Evolutionary conservation across 2,797 vertebrate species (phyloP).

Genomic region (Ambastaia sidthimunki): DNA sequence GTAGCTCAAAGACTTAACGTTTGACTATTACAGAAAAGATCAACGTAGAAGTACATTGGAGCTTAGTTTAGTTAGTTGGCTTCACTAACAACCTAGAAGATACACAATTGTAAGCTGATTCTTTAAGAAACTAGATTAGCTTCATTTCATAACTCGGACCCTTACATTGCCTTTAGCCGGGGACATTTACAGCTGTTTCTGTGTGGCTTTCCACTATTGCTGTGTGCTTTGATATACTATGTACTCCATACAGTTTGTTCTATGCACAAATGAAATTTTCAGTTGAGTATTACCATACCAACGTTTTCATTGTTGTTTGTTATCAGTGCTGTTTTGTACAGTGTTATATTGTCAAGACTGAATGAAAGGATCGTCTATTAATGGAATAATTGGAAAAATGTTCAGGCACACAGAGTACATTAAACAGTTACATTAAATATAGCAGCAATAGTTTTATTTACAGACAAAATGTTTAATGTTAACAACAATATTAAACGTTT

Average conservation of each 20-base stretch:
- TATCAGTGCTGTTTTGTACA: constrained; percentile 14
- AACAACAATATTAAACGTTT: constrained; percentile 13
- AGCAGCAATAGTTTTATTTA: constrained; percentile 25
- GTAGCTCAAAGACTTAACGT: background rate
- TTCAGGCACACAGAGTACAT: background rate
- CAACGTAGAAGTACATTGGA: background rate
- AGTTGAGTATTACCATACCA: background rate
- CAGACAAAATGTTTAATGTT: constrained; percentile 31
- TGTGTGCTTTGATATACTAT: constrained; percentile 9
- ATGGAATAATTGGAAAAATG: background rate
- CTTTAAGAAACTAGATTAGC: constrained; percentile 20
- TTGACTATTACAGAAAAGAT: background rate
- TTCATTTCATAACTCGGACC: constrained; percentile 4
- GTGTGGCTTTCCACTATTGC: background rate
- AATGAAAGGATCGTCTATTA: background rate
- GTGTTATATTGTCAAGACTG: constrained; percentile 11
- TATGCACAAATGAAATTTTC: background rate
- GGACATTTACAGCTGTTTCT: background rate
- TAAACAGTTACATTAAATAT: background rate
- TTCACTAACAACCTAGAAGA: constrained; percentile 2
- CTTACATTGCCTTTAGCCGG: background rate
- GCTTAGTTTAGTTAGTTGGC: constrained; percentile 3
- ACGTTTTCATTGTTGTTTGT: constrained; percentile 21
- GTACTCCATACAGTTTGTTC: background rate
- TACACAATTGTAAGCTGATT: background rate